A percentile compares a stretch with the other conserved stretches of the same genome.
phyloP scores from a whole-genome alignment of 1,140 invertebrate species.

The Saccostrea glomerata region DNA sequence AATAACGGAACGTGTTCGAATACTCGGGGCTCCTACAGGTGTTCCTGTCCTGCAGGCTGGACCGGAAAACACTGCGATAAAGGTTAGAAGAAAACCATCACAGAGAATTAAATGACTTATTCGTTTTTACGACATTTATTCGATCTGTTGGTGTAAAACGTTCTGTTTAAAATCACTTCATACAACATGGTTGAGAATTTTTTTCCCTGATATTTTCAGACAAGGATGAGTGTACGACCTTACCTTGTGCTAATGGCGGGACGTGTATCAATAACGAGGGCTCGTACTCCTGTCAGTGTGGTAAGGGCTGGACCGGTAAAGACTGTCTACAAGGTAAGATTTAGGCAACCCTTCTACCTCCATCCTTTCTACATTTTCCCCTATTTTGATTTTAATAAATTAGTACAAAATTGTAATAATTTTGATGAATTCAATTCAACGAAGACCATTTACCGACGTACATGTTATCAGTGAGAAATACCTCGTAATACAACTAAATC shows the following conservation, averaged over 20 bases:
- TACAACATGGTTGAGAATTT: not conserved
- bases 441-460: no score
- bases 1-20: slow-evolving; percentile 50
- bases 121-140: no score
- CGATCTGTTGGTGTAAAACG: no score
- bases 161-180: no score
- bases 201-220: not conserved
- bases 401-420: no score
- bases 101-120: no score
- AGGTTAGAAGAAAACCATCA: not conserved
- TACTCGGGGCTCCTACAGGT: slow-evolving; percentile 42
- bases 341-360: no score
- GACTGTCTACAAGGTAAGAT: slow-evolving; percentile 15
- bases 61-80: slow-evolving; percentile 56
- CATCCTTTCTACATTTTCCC: no score
- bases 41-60: slow-evolving; percentile 43
- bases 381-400: no score
- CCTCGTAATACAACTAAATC: no score
- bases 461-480: no score
- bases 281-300: slow-evolving; percentile 21
- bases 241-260: slow-evolving; percentile 21
- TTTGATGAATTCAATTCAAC: no score
- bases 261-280: slow-evolving; percentile 13
- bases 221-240: not conserved
- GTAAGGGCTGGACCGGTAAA: not conserved